Percentiles rank a stretch among this genome's conserved stretches.
Evolutionary conservation across 2,797 vertebrate species (phyloP).

Genomic region (Limnodromus scolopaceus): DNA sequence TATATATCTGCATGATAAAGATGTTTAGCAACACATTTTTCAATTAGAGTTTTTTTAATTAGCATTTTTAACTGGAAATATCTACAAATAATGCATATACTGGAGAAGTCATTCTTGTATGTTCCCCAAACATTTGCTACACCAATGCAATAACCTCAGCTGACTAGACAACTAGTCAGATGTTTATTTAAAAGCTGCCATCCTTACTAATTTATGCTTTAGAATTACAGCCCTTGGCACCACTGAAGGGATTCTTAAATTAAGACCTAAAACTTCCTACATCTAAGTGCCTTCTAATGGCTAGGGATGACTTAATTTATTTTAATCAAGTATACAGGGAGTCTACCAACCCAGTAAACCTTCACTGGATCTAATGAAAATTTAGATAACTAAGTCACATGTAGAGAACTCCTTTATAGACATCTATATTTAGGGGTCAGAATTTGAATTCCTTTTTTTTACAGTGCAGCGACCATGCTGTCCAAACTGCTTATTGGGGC

Average conservation of each 20-base stretch:
- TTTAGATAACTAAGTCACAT: background rate
- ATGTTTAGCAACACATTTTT: background rate
- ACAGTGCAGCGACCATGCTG: background rate
- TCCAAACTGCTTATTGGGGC: background rate
- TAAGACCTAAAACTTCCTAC: background rate
- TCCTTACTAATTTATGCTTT: background rate
- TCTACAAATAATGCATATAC: background rate
- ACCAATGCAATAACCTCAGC: background rate
- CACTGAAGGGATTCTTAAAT: background rate
- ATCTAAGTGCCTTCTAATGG: background rate
- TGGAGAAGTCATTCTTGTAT: background rate
- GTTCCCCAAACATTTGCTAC: background rate
- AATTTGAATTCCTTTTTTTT: background rate
- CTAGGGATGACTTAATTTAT: background rate
- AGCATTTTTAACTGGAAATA: background rate
- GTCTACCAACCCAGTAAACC: background rate
- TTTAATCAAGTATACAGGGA: background rate
- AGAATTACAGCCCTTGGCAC: background rate
- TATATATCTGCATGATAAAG: background rate
- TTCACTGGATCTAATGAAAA: background rate
- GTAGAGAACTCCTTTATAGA: background rate
- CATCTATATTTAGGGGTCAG: background rate
- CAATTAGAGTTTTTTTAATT: background rate
- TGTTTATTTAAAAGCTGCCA: background rate
- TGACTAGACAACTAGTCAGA: background rate